These are phyloP conservation scores for Listronotus bonariensis DNA, from an alignment of 1,140 invertebrate genomes.

Conservation along the genomic window DNA sequence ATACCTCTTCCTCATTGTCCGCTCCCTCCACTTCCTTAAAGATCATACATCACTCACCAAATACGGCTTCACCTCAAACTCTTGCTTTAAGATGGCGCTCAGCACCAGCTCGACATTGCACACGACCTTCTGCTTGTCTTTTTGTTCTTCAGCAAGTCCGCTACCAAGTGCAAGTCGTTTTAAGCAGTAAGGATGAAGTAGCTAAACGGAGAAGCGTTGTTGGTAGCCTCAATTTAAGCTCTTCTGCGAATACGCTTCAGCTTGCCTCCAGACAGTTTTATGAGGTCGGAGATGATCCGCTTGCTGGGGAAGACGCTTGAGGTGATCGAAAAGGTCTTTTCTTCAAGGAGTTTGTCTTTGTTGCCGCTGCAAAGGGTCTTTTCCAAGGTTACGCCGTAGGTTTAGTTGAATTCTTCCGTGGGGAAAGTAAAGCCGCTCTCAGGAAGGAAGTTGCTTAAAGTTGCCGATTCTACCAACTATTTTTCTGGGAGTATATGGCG, in stretches of 20 bases:
- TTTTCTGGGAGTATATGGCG: slow-evolving; percentile 78
- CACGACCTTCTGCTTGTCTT: slow-evolving; percentile 65
- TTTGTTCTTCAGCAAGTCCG: slow-evolving; percentile 72
- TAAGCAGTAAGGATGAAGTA: slow-evolving; percentile 83
- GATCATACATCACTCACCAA: slow-evolving; percentile 47
- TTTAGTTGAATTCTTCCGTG: slow-evolving; percentile 78
- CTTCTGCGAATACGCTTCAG: slow-evolving; percentile 78
- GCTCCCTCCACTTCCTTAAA: not conserved
- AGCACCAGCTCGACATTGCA: slow-evolving; percentile 67
- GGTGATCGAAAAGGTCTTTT: slow-evolving; percentile 85
- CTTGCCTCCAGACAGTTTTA: slow-evolving; percentile 83
- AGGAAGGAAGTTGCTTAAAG: slow-evolving; percentile 73
- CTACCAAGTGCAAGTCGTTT: slow-evolving; percentile 83
- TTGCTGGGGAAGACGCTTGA: slow-evolving; percentile 81
- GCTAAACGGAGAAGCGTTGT: slow-evolving; percentile 66
- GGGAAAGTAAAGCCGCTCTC: slow-evolving; percentile 71
- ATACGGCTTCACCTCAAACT: slow-evolving; percentile 61
- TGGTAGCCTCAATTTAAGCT: slow-evolving; percentile 76
- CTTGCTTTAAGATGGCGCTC: slow-evolving; percentile 66
- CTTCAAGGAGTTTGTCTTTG: slow-evolving; percentile 66
- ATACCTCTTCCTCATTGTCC: too few species aligned
- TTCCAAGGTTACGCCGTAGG: slow-evolving; percentile 76
- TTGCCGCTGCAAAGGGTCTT: slow-evolving; percentile 67
- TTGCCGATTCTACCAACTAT: slow-evolving; percentile 82
- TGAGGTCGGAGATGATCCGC: slow-evolving; percentile 74